Percentiles rank a stretch among this genome's conserved stretches.
These are phyloP conservation scores for Araneus ventricosus DNA, from an alignment of 1,140 invertebrate genomes.

Conservation along the genomic window DNA sequence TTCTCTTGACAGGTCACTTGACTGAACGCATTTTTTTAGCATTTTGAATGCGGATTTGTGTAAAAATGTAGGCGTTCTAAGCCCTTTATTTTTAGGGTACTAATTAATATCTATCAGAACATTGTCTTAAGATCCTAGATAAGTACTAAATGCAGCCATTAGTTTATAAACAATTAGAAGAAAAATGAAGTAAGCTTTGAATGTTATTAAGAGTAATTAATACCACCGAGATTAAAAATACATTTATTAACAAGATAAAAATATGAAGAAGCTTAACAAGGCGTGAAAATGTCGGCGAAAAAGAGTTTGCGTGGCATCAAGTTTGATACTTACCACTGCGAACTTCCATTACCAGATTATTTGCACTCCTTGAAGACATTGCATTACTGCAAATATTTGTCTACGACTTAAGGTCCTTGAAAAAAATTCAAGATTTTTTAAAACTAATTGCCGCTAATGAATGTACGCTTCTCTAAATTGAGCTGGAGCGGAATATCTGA, in stretches of 20 bases:
- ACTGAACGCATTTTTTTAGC: no score
- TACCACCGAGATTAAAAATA: neutral
- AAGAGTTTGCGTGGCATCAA: neutral
- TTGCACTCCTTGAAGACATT: neutral
- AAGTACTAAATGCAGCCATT: neutral
- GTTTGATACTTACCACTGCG: neutral
- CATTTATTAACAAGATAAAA: neutral
- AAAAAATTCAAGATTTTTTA: neutral
- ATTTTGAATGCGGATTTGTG: neutral
- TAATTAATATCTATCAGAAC: neutral
- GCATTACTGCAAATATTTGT: neutral
- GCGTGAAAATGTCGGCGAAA: neutral
- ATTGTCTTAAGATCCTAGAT: neutral
- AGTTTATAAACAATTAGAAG: neutral
- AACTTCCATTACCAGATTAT: neutral
- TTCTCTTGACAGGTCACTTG: no score
- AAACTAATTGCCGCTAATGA: neutral
- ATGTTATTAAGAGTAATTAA: neutral
- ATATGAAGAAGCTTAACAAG: neutral
- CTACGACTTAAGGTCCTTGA: neutral
- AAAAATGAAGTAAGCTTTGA: neutral
- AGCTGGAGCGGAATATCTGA: constrained; percentile 20
- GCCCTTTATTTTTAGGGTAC: neutral
- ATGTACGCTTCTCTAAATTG: neutral
- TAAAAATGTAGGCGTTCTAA: neutral